phyloP scores from a whole-genome alignment of 1,140 invertebrate genomes.

The Drosophila eugracilis region DNA sequence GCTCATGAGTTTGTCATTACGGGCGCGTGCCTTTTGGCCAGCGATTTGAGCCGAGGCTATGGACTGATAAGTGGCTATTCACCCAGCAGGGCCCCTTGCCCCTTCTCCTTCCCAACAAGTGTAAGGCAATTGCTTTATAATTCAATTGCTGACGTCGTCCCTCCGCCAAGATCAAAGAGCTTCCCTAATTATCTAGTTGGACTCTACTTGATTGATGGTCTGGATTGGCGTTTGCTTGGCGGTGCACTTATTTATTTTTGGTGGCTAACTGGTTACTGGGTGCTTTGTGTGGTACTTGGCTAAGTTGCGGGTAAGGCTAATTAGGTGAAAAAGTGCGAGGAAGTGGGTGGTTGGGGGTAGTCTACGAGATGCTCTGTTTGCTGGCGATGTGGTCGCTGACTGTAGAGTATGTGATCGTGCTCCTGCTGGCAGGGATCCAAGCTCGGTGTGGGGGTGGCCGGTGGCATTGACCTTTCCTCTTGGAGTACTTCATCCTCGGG shows the following conservation, averaged over 20 bases:
- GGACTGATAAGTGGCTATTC: constrained; percentile 38
- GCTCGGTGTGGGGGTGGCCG: constrained; percentile 4
- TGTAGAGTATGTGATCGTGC: constrained; percentile 18
- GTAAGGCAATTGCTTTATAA: constrained; percentile 40
- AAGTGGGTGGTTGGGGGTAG: constrained; percentile 6
- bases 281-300: constrained; percentile 20
- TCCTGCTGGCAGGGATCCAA: constrained; percentile 60
- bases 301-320: constrained; percentile 17
- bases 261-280: constrained; percentile 48
- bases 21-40: constrained; percentile 55
- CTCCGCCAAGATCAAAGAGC: constrained; percentile 43
- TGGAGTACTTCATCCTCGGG: constrained; percentile 25
- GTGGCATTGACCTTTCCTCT: no score
- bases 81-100: constrained; percentile 3
- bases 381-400: constrained; percentile 1
- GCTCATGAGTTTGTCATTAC: constrained; percentile 53
- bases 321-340: constrained; percentile 58
- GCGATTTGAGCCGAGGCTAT: constrained; percentile 25
- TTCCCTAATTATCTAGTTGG: constrained; percentile 37
- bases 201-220: constrained; percentile 39
- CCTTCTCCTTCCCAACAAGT: constrained; percentile 10
- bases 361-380: constrained; percentile 3
- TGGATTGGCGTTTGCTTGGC: constrained; percentile 7
- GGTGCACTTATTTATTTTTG: constrained; percentile 53
- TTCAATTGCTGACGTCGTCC: constrained; percentile 53